Evolutionary conservation across 2,797 vertebrate genomes (phyloP).

Genomic region (Brachyalestes nurse): DNA sequence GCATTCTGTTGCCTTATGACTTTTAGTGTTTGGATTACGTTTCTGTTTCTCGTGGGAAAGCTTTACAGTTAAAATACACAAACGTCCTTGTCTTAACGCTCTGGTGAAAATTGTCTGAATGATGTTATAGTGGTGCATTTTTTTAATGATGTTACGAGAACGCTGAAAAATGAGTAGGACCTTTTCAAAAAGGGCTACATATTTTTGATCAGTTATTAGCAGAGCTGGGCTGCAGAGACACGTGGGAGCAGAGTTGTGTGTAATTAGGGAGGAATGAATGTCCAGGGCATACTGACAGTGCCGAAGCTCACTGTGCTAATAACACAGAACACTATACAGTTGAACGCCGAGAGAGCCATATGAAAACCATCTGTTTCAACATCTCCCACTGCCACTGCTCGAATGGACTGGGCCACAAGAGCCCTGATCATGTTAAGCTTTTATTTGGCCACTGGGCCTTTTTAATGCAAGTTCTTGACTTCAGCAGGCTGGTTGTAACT

Average conservation of each 20-base stretch:
- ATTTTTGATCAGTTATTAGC: conserved; percentile 53
- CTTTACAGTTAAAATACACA: conserved; percentile 59
- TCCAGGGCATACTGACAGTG: conserved; percentile 68
- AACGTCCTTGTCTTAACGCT: conserved; percentile 65
- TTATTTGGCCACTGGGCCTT: conserved; percentile 57
- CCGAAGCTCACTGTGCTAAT: conserved; percentile 68
- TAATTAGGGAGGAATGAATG: conserved; percentile 72
- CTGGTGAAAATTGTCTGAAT: conserved; percentile 68
- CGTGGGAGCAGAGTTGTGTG: conserved; percentile 65
- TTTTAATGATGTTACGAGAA: conserved; percentile 66
- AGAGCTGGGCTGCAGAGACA: conserved; percentile 56
- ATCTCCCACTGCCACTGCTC: conserved; percentile 71
- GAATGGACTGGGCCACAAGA: conserved; percentile 72
- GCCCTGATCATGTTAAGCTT: conserved; percentile 70
- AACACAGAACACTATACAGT: conserved; percentile 71
- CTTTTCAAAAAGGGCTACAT: conserved; percentile 50
- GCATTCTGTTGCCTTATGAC: conserved; percentile 65
- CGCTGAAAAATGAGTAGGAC: conserved; percentile 61
- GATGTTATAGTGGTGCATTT: conserved; percentile 65
- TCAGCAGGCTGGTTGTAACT: conserved; percentile 2
- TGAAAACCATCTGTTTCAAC: conserved; percentile 82
- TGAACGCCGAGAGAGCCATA: conserved; percentile 71
- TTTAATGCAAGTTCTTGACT: conserved; percentile 24
- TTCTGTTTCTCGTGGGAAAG: conserved; percentile 70
- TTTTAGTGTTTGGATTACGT: conserved; percentile 67